Base-by-base conservation (phyloP, 2,888 invertebrate species). In the Agelastica alni region DNA sequence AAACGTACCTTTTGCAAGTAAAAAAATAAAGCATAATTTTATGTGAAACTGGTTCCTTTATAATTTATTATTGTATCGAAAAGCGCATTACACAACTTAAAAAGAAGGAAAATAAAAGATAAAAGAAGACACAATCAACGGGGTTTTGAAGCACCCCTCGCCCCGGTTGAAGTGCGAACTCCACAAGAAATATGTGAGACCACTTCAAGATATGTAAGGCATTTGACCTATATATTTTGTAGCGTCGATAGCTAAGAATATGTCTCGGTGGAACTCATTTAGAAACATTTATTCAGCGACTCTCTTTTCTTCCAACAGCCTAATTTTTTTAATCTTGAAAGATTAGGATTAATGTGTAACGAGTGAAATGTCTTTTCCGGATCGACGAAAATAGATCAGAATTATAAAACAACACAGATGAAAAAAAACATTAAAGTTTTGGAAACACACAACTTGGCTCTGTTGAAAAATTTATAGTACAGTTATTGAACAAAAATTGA, bases 161-260 rank as follows among this genome's bases (percentile, higher is more conserved):
- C 16, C 36, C 6, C n/a, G 26, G 10, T 10, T 46, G 36, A 46
- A 46, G 46, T 46, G 46, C 36, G 46, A 46, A 46, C 31, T 46
- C 32, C 16, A 46, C 22, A 46, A 46, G 26, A 46, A 46, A 36
- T 28, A 42, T 42, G 42, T 42, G 34, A 46, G 26, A 46, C 36
- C 36, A 46, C 46, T 46, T 37, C 46, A 46, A 46, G 36, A 46
- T 46, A 36, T 46, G 46, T 46, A 46, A 46, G 46, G 16, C 46
- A 36, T 46, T 46, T 46, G 46, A 46, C 46, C 46, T 46, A 46
- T 46, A 37, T 37, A 5, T 6, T 42, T 42, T 46, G 31, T 17
- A 13, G 46, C 36, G 26, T 28, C 46, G 46, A 22, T 30, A 16
- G 30, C 16, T 37, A 18, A 37, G 26, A 45, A 46, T 46, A 46